These are phyloP conservation scores for Ligdia adustata DNA, from an alignment of 2,888 invertebrate species.

Conservation along the genomic window DNA sequence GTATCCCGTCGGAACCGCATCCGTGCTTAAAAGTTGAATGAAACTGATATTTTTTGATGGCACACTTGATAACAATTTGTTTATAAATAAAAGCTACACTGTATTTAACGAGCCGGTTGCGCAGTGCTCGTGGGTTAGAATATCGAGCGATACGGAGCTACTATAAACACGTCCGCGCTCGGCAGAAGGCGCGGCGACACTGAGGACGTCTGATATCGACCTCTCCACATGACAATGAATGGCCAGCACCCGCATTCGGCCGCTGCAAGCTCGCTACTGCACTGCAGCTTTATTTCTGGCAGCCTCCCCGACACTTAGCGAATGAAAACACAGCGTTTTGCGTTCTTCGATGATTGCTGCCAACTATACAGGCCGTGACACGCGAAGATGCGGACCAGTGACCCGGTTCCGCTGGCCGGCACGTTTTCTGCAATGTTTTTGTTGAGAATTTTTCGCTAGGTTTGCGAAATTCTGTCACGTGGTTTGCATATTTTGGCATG, in stretches of 20 bases:
- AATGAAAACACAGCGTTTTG: conserved; percentile 41
- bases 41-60: conserved; percentile 40
- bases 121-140: conserved; percentile 44
- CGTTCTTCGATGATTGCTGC: conserved; percentile 47
- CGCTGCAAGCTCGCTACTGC: conserved; percentile 78
- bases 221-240: conserved; percentile 69
- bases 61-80: conserved; percentile 56
- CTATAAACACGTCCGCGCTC: conserved; percentile 52
- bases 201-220: conserved; percentile 68
- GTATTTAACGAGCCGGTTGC: conserved; percentile 46
- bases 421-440: conserved; percentile 36
- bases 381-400: conserved; percentile 47
- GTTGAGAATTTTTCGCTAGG: conserved; percentile 22
- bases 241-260: conserved; percentile 65
- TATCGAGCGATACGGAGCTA: conserved; percentile 17
- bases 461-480: conserved; percentile 13
- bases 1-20: conserved; percentile 19
- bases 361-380: conserved; percentile 45
- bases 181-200: conserved; percentile 67
- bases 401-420: conserved; percentile 46
- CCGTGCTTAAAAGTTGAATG: conserved; percentile 39
- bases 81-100: conserved; percentile 67
- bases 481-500: no score
- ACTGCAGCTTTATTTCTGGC: conserved; percentile 83
- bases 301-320: conserved; percentile 60